A percentile compares a stretch with the other conserved stretches of the same genome.
phyloP scores from a whole-genome alignment of 2,888 invertebrate species.

The Dynastes grantii region DNA sequence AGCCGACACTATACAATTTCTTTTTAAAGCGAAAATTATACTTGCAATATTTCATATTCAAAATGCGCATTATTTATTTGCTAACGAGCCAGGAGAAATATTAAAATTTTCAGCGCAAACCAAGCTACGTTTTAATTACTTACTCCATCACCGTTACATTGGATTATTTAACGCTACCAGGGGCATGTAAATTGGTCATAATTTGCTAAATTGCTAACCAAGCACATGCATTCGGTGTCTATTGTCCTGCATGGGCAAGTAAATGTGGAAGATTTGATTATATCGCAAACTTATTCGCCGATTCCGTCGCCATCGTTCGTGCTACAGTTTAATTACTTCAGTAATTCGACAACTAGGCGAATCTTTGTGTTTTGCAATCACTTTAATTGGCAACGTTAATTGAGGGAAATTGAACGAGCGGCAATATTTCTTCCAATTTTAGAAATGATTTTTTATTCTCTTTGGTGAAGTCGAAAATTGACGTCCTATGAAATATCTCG shows the following conservation, averaged over 20 bases:
- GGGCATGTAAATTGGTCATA: slow-evolving; percentile 30
- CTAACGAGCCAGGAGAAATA: neutral
- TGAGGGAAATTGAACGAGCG: slow-evolving; percentile 22
- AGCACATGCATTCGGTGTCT: slow-evolving; percentile 6
- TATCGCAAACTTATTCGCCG: slow-evolving; percentile 22
- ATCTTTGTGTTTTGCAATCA: slow-evolving; percentile 32
- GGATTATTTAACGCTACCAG: neutral
- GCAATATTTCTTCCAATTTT: slow-evolving; percentile 9
- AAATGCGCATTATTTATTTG: too few species aligned
- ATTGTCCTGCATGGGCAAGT: neutral
- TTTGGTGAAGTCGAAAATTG: neutral
- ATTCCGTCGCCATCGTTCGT: slow-evolving; percentile 5
- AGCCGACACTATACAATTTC: too few species aligned
- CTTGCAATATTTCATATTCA: too few species aligned
- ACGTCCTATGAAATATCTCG: neutral
- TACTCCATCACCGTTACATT: neutral
- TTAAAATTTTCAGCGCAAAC: slow-evolving; percentile 5
- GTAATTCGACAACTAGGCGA: slow-evolving; percentile 30
- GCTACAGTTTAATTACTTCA: slow-evolving; percentile 36
- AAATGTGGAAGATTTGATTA: slow-evolving; percentile 31
- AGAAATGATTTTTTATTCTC: neutral
- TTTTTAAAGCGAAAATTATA: too few species aligned
- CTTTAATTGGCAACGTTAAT: slow-evolving; percentile 27
- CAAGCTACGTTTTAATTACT: slow-evolving; percentile 18
- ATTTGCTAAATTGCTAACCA: slow-evolving; percentile 11